Percentiles rank a stretch among this genome's conserved stretches.
Conservation (phyloP, 1,140 invertebrate species). For the Rhagoletis pomonella region DNA sequence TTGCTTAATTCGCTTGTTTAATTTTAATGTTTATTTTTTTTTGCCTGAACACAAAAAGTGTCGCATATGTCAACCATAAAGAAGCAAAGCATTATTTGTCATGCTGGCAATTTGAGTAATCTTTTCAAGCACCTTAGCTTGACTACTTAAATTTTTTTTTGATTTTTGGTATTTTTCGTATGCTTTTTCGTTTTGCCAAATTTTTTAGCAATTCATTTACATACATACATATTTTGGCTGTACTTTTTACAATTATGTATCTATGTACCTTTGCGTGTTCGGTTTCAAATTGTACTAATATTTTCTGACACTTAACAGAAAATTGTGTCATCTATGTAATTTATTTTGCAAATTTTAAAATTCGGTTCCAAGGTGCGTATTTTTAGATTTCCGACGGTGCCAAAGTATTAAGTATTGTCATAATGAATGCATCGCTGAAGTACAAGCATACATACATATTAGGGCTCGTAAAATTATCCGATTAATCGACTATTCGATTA, state of each 20-base stretch:
- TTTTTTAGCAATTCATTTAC: neutral
- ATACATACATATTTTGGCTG: neutral
- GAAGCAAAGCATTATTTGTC: neutral
- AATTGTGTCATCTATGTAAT: conserved; percentile 35
- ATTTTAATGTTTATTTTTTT: neutral
- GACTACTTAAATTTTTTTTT: neutral
- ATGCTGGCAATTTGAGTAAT: neutral
- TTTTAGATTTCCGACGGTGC: neutral
- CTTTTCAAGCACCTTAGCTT: neutral
- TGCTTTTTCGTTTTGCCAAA: no score
- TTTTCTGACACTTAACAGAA: conserved; percentile 15
- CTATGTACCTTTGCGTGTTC: neutral
- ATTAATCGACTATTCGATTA: no score
- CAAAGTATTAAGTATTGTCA: neutral
- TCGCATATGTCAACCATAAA: conserved; percentile 19
- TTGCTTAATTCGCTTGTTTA: neutral
- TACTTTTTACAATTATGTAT: neutral
- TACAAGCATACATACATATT: no score
- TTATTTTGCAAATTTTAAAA: conserved; percentile 1
- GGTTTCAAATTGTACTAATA: conserved; percentile 14
- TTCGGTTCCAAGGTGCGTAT: neutral
- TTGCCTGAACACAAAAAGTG: neutral
- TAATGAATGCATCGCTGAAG: no score
- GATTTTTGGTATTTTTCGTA: neutral
- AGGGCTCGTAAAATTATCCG: no score